Conservation (phyloP, 2,797 vertebrate genomes). For the Spinus pinus region DNA sequence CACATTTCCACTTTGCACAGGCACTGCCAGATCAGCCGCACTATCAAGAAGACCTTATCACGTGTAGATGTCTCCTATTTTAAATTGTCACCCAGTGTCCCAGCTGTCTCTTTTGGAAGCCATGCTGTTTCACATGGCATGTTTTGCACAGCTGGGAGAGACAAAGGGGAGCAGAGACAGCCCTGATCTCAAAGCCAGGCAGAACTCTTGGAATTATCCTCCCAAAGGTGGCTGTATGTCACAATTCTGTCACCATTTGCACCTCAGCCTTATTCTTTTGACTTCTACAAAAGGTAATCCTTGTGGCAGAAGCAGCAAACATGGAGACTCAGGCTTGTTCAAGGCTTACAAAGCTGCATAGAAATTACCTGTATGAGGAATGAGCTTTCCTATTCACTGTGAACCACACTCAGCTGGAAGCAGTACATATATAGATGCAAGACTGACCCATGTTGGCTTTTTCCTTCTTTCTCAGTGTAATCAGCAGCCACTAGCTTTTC, state of each 20-base stretch:
- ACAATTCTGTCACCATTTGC: neutral
- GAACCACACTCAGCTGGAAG: neutral
- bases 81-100: neutral
- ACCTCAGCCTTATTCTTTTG: neutral
- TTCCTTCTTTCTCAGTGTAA: neutral
- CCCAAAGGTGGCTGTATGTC: neutral
- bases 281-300: neutral
- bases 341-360: neutral
- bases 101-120: neutral
- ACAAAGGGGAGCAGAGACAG: neutral
- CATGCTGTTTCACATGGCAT: rapidly evolving
- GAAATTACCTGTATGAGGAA: neutral
- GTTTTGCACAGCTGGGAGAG: neutral
- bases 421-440: neutral
- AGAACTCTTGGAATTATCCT: neutral
- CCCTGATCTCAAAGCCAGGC: neutral
- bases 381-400: neutral
- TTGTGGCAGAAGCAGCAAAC: neutral
- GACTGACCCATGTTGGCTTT: neutral
- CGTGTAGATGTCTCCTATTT: neutral
- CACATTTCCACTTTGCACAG: neutral
- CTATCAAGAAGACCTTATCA: neutral
- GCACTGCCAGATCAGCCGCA: neutral
- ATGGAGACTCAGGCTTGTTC: neutral
- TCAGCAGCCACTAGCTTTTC: neutral